Conservation (phyloP, 1,140 invertebrate species). For the Apis cerana region DNA sequence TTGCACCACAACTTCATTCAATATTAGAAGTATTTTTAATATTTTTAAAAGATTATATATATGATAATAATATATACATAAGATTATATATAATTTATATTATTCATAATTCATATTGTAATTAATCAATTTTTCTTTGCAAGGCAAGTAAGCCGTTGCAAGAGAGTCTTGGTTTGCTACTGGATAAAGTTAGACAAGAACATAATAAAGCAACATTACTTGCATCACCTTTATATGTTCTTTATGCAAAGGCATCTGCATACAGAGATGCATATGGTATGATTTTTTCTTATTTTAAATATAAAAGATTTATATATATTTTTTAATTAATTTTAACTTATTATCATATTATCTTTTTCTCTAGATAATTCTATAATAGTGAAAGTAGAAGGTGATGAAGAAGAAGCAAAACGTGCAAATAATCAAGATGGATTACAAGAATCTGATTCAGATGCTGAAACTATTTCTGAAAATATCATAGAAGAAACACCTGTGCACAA, state of each 20-base stretch:
- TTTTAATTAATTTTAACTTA: no score
- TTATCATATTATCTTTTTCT: conserved; percentile 33
- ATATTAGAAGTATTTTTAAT: conserved; percentile 84
- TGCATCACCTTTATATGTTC: conserved; percentile 91
- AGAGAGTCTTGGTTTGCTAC: conserved; percentile 91
- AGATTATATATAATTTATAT: no score
- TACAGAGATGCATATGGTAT: conserved; percentile 90
- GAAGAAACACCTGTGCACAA: conserved; percentile 83
- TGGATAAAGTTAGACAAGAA: conserved; percentile 89
- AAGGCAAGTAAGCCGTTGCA: conserved; percentile 93
- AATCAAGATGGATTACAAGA: conserved; percentile 84
- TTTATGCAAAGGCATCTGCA: conserved; percentile 93
- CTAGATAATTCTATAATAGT: conserved; percentile 82
- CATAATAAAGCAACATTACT: conserved; percentile 89
- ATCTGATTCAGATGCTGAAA: conserved; percentile 85
- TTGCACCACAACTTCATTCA: conserved; percentile 89
- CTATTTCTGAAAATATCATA: conserved; percentile 78
- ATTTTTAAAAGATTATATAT: conserved; percentile 12
- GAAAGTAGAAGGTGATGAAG: conserved; percentile 89
- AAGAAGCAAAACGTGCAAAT: conserved; percentile 88
- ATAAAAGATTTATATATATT: not conserved
- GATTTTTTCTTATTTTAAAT: conserved; percentile 35
- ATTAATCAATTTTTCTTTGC: conserved; percentile 57
- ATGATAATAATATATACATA: no score
- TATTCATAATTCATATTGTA: conserved; percentile 3